Conservation (phyloP, 2,113 vertebrate species). For the Baryphthengus martii region DNA sequence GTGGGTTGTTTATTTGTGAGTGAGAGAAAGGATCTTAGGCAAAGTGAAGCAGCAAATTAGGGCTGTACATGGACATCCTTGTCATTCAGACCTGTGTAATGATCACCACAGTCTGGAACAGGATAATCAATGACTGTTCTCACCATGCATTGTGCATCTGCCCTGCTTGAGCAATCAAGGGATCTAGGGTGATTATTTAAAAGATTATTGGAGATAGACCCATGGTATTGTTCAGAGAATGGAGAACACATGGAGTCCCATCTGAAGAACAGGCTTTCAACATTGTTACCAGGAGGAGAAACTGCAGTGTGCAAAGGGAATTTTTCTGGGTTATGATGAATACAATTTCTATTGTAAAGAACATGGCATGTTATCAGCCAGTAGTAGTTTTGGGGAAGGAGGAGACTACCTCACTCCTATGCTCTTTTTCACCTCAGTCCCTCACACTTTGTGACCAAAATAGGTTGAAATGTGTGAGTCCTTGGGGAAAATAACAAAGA, state of each 20-base stretch:
- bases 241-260: neutral
- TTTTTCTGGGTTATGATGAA: neutral
- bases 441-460: neutral
- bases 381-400: neutral
- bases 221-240: neutral
- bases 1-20: neutral
- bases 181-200: neutral
- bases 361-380: neutral
- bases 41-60: neutral
- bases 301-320: neutral
- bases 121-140: neutral
- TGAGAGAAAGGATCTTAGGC: neutral
- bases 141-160: neutral
- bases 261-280: neutral
- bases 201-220: neutral
- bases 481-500: neutral
- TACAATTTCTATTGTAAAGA: neutral
- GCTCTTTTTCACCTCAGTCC: neutral
- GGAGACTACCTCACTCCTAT: neutral
- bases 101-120: neutral
- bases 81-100: neutral
- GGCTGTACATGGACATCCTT: neutral
- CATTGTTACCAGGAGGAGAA: neutral
- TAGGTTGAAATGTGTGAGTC: neutral
- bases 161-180: neutral